Percentiles rank a stretch among this genome's conserved stretches.
phyloP scores from a whole-genome alignment of 2,113 vertebrate genomes.

The Ia io region DNA sequence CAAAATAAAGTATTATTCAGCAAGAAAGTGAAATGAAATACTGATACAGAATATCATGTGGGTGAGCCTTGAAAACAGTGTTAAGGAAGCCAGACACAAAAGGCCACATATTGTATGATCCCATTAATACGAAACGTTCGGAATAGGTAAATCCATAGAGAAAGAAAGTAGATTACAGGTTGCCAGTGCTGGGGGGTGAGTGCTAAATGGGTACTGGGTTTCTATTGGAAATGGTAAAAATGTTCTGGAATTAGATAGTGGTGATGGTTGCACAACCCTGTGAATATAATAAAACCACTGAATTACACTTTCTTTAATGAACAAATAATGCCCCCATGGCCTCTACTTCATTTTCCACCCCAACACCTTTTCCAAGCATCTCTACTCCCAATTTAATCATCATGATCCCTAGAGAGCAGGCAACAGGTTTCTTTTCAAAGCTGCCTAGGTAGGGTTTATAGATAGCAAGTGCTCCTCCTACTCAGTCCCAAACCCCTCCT shows the following conservation, averaged over 20 bases:
- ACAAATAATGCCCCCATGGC: not conserved
- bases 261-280: not conserved
- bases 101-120: not conserved
- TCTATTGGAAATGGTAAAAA: not conserved
- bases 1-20: not conserved
- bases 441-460: not conserved
- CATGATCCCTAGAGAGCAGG: slow-evolving; percentile 47
- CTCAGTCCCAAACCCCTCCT: not conserved
- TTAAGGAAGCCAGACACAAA: not conserved
- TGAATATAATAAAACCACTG: not conserved
- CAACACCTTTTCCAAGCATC: not conserved
- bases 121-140: not conserved
- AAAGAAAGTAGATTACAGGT: not conserved
- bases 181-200: not conserved
- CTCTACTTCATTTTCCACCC: not conserved
- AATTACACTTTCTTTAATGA: not conserved
- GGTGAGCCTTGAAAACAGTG: not conserved
- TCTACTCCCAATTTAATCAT: not conserved
- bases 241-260: not conserved
- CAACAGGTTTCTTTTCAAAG: slow-evolving; percentile 54
- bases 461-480: not conserved
- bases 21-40: not conserved
- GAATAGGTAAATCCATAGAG: not conserved
- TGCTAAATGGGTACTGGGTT: not conserved
- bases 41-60: not conserved